Evolutionary conservation across 2,797 vertebrate species (phyloP), one percentile per base, ranked within the genome.

Genomic region (Urocyon cinereoargenteus): DNA sequence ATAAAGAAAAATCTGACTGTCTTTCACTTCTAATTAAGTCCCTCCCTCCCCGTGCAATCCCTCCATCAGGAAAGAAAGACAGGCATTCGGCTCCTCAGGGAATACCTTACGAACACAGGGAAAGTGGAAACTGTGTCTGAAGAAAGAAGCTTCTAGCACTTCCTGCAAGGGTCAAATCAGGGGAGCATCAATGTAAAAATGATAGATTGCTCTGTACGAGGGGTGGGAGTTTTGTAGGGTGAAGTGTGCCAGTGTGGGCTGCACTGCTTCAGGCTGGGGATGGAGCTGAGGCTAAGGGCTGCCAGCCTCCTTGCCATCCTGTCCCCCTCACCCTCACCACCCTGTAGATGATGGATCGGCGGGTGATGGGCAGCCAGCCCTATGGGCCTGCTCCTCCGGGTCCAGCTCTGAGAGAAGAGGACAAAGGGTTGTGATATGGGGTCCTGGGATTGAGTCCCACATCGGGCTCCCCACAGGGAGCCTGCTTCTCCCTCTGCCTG

Each of bases 281-380:
- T 57, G 49, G 21, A 12, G n/a, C 73, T 28, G 51, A 84, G 68
- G 13, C 18, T 31, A 7, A 61, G n/a, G 34, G 28, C 21, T 34
- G 2, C 73, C 81, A 22, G 26, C 3, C 36, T 72, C 40, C 75
- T 59, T 53, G 61, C 81, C 73, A 16, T 7, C 51, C n/a, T 45
- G 40, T 21, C 34, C 66, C 34, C 40, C 26, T 2, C 0, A 1
- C 13, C 15, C 9, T 4, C 15, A 0, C 0, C 5, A 31, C 77
- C 31, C 73, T 77, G 2, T 2, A 55, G 19, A 16, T 18, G 45
- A 51, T 1, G 10, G 31, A 51, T 40, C 15, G 31, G 21, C 18
- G 18, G 40, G 34, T 40, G 16, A 34, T 45, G 26, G 15, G 26
- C 53, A 59, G 79, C 22, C 53, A 59, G 79, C 22, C 57, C 86